Base-by-base conservation (phyloP, 1,140 invertebrate species). In the Melipona quadrifasciata region DNA sequence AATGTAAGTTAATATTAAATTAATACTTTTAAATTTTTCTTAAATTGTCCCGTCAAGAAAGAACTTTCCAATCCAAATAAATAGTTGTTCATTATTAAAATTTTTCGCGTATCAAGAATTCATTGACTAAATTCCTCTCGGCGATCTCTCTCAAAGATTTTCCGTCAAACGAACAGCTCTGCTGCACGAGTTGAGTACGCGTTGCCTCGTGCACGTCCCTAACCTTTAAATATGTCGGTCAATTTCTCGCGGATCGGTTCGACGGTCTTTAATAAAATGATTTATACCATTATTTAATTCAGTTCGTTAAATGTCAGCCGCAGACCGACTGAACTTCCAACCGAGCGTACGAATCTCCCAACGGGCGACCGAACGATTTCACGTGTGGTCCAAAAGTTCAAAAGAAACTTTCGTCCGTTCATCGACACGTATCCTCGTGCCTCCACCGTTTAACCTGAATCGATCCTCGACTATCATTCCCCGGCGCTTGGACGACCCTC, bases 211-310 rank as follows among this genome's bases (percentile, higher is more conserved):
- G 57, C n/a, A 57, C 61, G 39, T 53, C 21, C 47, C 39, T 34
- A 74, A 61, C 51, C 74, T 87, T 78, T 85, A n/a, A 31, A 82
- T 70, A 70, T 70, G 12, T 80, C 70, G 47, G 47, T 84, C 78
- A 85, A 82, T 82, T 81, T 81, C 61, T 71, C 79, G 58, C 12
- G 24, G 21, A 80, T 16, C 75, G 58, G 67, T 47, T 72, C 67
- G 53, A 51, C 53, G 31, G 65, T 84, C 51, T 79, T 84, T 76
- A 84, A 85, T 77, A 67, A 87, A 78, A 85, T 85, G 86, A 88
- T 87, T 87, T 88, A 85, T 82, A 65, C 77, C 57, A 68, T 88
- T 85, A 88, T 87, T 87, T 81, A 87, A 88, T 87, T 80, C 68
- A 53, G 61, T 68, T 72, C 57, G 74, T 67, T 80, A 76, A 80